These are phyloP conservation scores for Ctenopoma kingsleyae DNA, from an alignment of 2,797 vertebrate genomes.

Conservation along the genomic window DNA sequence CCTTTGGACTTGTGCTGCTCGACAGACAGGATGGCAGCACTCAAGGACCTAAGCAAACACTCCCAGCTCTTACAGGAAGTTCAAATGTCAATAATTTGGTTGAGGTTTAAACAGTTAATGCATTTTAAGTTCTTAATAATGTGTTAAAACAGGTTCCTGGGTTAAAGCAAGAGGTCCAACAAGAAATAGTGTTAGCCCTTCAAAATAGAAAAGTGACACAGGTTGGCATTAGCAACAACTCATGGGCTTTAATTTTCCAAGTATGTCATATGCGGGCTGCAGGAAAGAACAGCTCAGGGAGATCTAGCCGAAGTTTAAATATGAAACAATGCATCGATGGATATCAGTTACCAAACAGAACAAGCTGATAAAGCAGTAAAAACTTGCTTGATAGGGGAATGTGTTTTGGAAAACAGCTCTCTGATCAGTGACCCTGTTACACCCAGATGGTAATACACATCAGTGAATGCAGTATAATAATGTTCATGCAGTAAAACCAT, in stretches of 20 bases:
- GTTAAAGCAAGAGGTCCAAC: neutral
- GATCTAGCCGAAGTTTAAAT: slow-evolving; percentile 2
- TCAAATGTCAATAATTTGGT: slow-evolving; percentile 3
- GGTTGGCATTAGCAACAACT: slow-evolving; percentile 35
- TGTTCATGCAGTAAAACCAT: neutral
- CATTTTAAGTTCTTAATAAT: neutral
- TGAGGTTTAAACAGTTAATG: slow-evolving; percentile 2
- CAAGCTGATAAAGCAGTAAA: neutral
- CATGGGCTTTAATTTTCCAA: neutral
- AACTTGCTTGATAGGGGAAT: neutral
- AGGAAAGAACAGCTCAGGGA: neutral
- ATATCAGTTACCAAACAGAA: slow-evolving; percentile 9
- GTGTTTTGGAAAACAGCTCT: neutral
- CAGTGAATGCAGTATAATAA: neutral
- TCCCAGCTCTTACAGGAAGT: neutral
- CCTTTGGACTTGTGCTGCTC: slow-evolving; percentile 21
- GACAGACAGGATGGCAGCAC: neutral
- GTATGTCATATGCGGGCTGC: neutral
- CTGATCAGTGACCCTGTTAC: neutral
- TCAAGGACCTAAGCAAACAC: neutral
- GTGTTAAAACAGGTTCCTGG: slow-evolving; percentile 13
- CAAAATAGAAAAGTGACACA: slow-evolving; percentile 1
- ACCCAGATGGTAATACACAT: neutral
- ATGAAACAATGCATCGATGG: neutral
- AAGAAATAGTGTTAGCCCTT: neutral